Percentiles rank a stretch among this genome's conserved stretches.
These are phyloP conservation scores for Tryphoninae sp. DNA, from an alignment of 2,888 invertebrate genomes.

Conservation along the genomic window DNA sequence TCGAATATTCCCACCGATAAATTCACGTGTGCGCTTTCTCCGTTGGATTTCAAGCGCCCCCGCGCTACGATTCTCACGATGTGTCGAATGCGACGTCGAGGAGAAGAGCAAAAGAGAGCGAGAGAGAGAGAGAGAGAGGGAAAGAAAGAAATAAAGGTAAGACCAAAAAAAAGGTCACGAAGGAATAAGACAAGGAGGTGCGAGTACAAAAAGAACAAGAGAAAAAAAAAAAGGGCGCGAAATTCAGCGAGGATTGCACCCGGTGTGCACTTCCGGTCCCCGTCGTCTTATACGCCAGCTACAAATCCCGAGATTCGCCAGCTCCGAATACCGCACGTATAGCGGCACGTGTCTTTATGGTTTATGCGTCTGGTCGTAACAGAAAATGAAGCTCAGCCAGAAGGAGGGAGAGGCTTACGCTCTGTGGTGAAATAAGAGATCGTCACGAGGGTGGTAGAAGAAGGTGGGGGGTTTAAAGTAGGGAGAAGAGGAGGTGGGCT, in stretches of 20 bases:
- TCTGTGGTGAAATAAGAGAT: slow-evolving; percentile 54
- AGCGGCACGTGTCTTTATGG: slow-evolving; percentile 70
- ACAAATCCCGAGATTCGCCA: slow-evolving; percentile 6
- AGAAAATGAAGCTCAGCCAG: slow-evolving; percentile 45
- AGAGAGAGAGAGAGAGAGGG: slow-evolving; percentile 17
- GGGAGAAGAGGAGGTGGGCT: background rate
- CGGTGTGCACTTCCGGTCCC: slow-evolving; percentile 50
- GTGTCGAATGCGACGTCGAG: slow-evolving; percentile 30
- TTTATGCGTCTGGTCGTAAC: slow-evolving; percentile 73
- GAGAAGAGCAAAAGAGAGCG: background rate
- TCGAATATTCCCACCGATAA: slow-evolving; percentile 72
- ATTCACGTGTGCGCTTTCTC: slow-evolving; percentile 67
- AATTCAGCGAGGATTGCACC: slow-evolving; percentile 51
- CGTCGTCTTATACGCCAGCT: background rate
- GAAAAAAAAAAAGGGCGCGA: slow-evolving; percentile 32
- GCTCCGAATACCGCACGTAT: slow-evolving; percentile 57
- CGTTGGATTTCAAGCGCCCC: slow-evolving; percentile 49
- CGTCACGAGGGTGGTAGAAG: background rate
- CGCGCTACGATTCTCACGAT: slow-evolving; percentile 21
- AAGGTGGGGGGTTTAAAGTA: background rate
- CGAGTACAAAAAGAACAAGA: slow-evolving; percentile 8
- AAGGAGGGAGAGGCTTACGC: background rate
- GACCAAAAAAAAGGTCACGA: background rate
- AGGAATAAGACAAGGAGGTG: slow-evolving; percentile 49
- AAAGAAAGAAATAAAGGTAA: slow-evolving; percentile 1